phyloP scores from a whole-genome alignment of 2,888 invertebrate species.

The Drosophila koepferae region DNA sequence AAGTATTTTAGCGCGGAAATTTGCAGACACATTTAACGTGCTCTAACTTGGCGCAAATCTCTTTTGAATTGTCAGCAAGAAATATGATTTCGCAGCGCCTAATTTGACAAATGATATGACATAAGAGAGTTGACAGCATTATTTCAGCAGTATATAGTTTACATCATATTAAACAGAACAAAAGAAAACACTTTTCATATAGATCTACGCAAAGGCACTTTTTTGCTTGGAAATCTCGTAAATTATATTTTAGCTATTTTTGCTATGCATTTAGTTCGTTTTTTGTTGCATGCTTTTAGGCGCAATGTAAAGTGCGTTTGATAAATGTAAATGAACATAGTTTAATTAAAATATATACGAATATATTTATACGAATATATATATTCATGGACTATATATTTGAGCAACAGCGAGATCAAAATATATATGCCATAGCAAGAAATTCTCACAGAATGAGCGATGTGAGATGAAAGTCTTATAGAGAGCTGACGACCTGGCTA shows the following conservation, averaged over 20 bases:
- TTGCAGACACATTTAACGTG: slow-evolving; percentile 27
- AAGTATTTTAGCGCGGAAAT: slow-evolving; percentile 59
- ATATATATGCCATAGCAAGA: no score
- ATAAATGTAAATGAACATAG: background rate
- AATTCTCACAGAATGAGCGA: no score
- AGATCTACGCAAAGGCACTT: slow-evolving; percentile 5
- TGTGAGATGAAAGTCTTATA: no score
- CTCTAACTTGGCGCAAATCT: slow-evolving; percentile 26
- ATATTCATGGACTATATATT: no score
- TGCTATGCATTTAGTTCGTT: background rate
- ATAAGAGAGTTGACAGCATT: slow-evolving; percentile 63
- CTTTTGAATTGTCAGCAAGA: slow-evolving; percentile 41
- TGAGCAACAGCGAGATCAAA: no score
- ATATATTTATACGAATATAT: no score
- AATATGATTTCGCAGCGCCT: slow-evolving; percentile 53
- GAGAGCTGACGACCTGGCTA: no score
- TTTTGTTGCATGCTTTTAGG: slow-evolving; percentile 46
- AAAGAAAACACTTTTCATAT: slow-evolving; percentile 16
- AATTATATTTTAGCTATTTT: background rate
- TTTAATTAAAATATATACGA: no score
- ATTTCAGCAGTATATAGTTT: slow-evolving; percentile 36
- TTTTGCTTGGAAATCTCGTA: no score
- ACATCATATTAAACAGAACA: background rate
- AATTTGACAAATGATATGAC: slow-evolving; percentile 77
- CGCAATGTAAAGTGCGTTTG: background rate